A percentile compares a stretch with the other conserved stretches of the same genome.
Conservation (phyloP, 2,797 vertebrate species). For the Gila robusta region DNA sequence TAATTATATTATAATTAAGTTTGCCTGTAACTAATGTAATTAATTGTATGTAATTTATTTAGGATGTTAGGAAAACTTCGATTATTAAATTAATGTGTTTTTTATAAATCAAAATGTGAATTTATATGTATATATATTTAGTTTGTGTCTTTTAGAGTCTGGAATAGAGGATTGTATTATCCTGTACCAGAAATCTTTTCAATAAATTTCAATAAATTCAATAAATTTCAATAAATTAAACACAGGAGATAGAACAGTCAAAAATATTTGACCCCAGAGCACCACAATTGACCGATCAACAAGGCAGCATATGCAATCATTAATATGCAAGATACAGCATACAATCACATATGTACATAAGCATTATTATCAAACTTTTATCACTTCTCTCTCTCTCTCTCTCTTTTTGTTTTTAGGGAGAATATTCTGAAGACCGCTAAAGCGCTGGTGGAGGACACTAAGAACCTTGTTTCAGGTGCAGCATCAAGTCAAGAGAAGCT, state of each 20-base stretch:
- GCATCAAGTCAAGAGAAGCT: conserved; percentile 94
- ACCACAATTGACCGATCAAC: neutral
- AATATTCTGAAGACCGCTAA: conserved; percentile 98
- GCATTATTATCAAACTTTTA: neutral
- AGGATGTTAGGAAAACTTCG: too few species aligned
- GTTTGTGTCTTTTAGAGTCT: too few species aligned
- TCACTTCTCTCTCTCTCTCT: conserved; percentile 27
- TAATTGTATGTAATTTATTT: too few species aligned
- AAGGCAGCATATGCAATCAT: neutral
- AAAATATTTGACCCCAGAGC: conserved; percentile 4
- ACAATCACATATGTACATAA: neutral
- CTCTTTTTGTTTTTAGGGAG: conserved; percentile 80
- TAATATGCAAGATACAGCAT: neutral
- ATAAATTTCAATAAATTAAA: too few species aligned
- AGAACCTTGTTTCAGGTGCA: conserved; percentile 92
- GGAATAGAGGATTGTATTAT: too few species aligned
- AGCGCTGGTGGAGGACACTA: conserved; percentile 95
- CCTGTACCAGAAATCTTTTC: too few species aligned
- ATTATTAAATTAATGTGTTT: too few species aligned
- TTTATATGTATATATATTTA: too few species aligned
- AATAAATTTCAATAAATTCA: too few species aligned
- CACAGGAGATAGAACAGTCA: neutral
- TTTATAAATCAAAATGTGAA: too few species aligned
- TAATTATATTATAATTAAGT: too few species aligned
- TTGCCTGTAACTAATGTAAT: too few species aligned